Conservation (phyloP, 1,140 invertebrate species). For the Cephus cinctus region DNA sequence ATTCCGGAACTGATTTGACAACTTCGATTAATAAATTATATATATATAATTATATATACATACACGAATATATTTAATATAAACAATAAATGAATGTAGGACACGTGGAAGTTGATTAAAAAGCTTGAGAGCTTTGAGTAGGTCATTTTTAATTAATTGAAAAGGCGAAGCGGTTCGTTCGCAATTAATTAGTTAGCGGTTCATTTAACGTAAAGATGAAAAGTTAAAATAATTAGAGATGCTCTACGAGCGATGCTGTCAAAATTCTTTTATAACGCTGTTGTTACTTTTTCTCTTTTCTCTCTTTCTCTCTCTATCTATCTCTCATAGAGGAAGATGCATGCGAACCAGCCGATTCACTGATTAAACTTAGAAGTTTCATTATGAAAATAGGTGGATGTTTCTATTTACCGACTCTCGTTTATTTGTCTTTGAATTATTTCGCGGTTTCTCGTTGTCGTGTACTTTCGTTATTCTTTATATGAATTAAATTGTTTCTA, state of each 20-base stretch:
- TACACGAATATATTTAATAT: slow-evolving; percentile 27
- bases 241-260: neutral
- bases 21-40: slow-evolving; percentile 28
- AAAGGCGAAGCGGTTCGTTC: slow-evolving; percentile 7
- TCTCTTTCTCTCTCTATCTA: too few relatives aligned
- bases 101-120: slow-evolving; percentile 17
- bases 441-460: too few relatives aligned
- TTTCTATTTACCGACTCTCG: too few relatives aligned
- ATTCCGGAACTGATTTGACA: slow-evolving; percentile 37
- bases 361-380: too few relatives aligned
- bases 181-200: slow-evolving; percentile 5
- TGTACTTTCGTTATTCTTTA: too few relatives aligned
- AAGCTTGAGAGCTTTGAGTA: slow-evolving; percentile 19
- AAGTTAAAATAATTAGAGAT: slow-evolving; percentile 4
- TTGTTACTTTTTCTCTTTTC: too few relatives aligned
- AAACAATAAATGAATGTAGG: slow-evolving; percentile 16
- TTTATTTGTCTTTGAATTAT: too few relatives aligned
- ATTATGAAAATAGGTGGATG: too few relatives aligned
- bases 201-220: slow-evolving; percentile 1
- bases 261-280: neutral
- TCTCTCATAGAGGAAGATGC: too few relatives aligned
- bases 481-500: too few relatives aligned
- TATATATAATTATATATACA: slow-evolving; percentile 22
- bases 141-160: slow-evolving; percentile 16
- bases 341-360: too few relatives aligned